phyloP scores from a whole-genome alignment of 1,140 invertebrate species.

The Carcinoscorpius rotundicauda region DNA sequence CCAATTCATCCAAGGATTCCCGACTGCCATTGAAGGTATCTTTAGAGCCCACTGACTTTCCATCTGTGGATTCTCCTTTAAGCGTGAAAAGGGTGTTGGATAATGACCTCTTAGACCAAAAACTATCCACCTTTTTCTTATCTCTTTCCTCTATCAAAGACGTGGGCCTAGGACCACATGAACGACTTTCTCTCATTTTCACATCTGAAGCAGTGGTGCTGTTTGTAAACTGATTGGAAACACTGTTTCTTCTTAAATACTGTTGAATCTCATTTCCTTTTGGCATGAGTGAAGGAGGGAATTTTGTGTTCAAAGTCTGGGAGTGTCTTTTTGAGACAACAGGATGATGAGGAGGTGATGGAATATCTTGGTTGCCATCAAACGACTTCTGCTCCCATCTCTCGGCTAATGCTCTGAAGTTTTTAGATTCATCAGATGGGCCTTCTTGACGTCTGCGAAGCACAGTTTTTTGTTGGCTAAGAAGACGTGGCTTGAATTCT shows the following conservation, averaged over 20 bases:
- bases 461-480: constrained; percentile 18
- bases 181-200: background rate
- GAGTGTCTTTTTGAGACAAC: background rate
- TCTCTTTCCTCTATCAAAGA: background rate
- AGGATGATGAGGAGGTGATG: constrained; percentile 11
- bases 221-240: background rate
- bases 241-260: background rate
- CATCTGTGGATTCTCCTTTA: constrained; percentile 1
- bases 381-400: constrained; percentile 33
- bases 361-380: constrained; percentile 18
- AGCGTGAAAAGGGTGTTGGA: background rate
- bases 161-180: background rate
- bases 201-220: background rate
- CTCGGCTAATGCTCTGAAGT: constrained; percentile 33
- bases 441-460: constrained; percentile 4
- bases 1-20: background rate
- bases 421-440: constrained; percentile 21
- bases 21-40: background rate
- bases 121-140: background rate
- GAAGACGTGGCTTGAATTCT: constrained; percentile 10
- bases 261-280: background rate
- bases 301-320: background rate
- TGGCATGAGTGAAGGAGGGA: constrained; percentile 1
- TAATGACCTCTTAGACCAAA: no score
- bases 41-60: background rate